Percentiles rank a stretch among this genome's conserved stretches.
These are phyloP conservation scores for Pterobdella sp. DNA, from an alignment of 2,888 invertebrate species.

Conservation along the genomic window DNA sequence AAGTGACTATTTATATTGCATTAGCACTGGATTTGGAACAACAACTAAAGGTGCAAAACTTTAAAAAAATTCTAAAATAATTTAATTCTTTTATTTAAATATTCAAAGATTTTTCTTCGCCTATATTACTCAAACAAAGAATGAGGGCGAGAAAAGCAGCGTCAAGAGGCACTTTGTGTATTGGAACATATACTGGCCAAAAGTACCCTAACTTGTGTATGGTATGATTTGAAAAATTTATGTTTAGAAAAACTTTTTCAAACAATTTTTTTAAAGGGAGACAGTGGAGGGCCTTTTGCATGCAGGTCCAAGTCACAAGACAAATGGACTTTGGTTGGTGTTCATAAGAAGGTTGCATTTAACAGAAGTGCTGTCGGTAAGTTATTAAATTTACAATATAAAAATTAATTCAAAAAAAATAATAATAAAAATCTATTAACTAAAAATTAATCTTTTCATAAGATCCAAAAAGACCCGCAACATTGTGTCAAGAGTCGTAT, in stretches of 20 bases:
- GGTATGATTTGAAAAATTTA: neutral
- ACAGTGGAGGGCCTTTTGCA: slow-evolving; percentile 27
- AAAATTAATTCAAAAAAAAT: neutral
- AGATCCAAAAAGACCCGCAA: neutral
- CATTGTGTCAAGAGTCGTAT: neutral
- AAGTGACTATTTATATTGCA: neutral
- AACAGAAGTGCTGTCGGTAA: neutral
- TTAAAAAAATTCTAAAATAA: no score
- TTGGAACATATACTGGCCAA: neutral
- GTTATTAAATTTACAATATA: neutral
- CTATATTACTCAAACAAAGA: neutral
- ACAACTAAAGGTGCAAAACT: slow-evolving; percentile 16
- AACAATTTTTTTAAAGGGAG: slow-evolving; percentile 3
- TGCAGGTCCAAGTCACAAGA: slow-evolving; percentile 26
- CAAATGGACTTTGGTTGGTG: slow-evolving; percentile 23
- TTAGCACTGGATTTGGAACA: slow-evolving; percentile 21
- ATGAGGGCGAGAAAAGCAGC: neutral
- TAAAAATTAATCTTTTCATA: no score
- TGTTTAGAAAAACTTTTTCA: neutral
- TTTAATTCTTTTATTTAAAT: no score
- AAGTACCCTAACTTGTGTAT: slow-evolving; percentile 12
- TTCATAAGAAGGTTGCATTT: slow-evolving; percentile 14
- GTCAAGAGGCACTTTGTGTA: no score
- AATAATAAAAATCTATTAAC: no score
- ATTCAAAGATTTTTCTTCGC: neutral